Base-by-base conservation (phyloP, 2,113 vertebrate genomes). In the Ancistrus triradiatus region DNA sequence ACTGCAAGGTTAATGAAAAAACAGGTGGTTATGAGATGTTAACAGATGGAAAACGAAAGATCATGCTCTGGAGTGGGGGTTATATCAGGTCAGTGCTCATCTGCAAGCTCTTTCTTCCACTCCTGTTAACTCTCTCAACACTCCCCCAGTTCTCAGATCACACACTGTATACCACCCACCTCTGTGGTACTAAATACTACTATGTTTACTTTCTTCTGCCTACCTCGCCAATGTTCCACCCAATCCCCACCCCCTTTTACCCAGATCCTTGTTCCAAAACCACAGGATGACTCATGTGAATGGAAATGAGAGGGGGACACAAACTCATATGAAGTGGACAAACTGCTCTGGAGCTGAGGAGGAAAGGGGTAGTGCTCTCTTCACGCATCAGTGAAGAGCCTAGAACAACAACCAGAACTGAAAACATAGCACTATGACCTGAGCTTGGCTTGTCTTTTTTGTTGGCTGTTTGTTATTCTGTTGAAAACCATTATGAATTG, bases 231-330 rank as follows among this genome's bases (percentile, higher is more conserved):
- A 19, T 6, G 50, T n/a, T 53, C 25, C 52, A 22, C 46, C 65
- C 22, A 10, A 44, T 49, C 35, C 50, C 40, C 44, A 42, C 50
- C 48, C 60, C 52, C 31, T 27, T 38, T n/a, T 24, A 65, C 44
- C 51, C 37, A 28, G 63, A 63, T 60, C 43, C 69, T 19, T 13
- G 55, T 3, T 52, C 47, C 69, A 64, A 70, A 75, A 75, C 76
- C 69, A 35, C 69, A 77, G 47, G 42, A 63, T 78, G 71, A 74
- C 44, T 70, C 72, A 68, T 31, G 7, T 10, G 55, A 44, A 60
- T 67, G 66, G 62, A 74, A 72, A 70, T 68, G 44, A 72, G 53
- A 27, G 43, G 40, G 72, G 49, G 46, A 66, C 66, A 63, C 57
- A 64, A 73, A 60, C 52, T 53, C 55, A 73, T 67, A 65, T 59